These are phyloP conservation scores for Picus viridis DNA, from an alignment of 2,797 vertebrate species.

Conservation along the genomic window DNA sequence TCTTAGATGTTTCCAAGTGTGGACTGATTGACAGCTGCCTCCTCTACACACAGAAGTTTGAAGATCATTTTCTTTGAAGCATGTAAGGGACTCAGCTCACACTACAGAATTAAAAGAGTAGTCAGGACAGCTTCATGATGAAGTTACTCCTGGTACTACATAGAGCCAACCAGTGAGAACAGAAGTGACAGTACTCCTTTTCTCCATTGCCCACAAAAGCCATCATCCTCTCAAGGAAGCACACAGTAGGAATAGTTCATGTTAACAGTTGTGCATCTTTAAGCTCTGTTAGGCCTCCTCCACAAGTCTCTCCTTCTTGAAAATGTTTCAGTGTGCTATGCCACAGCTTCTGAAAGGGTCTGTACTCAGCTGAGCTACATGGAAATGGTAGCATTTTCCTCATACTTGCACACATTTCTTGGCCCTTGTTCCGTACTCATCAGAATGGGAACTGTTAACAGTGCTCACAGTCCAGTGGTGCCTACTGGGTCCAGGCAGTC, in stretches of 20 bases:
- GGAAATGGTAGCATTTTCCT: not conserved
- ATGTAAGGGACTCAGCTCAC: not conserved
- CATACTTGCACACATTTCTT: not conserved
- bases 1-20: not conserved
- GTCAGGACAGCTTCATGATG: not conserved
- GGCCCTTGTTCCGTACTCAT: not conserved
- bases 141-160: not conserved
- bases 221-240: not conserved
- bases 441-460: not conserved
- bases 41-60: not conserved
- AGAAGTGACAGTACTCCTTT: not conserved
- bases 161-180: not conserved
- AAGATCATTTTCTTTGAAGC: not conserved
- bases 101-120: not conserved
- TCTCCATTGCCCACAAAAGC: not conserved
- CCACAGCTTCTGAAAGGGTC: not conserved
- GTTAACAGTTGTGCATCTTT: not conserved
- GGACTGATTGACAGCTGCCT: not conserved
- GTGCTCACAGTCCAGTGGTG: not conserved
- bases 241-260: not conserved
- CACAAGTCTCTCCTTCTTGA: not conserved
- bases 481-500: not conserved
- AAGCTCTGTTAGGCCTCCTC: not conserved
- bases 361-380: not conserved
- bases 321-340: not conserved